Evolutionary conservation across 2,797 vertebrate genomes (phyloP).

Genomic region (Adelosebastes latens): DNA sequence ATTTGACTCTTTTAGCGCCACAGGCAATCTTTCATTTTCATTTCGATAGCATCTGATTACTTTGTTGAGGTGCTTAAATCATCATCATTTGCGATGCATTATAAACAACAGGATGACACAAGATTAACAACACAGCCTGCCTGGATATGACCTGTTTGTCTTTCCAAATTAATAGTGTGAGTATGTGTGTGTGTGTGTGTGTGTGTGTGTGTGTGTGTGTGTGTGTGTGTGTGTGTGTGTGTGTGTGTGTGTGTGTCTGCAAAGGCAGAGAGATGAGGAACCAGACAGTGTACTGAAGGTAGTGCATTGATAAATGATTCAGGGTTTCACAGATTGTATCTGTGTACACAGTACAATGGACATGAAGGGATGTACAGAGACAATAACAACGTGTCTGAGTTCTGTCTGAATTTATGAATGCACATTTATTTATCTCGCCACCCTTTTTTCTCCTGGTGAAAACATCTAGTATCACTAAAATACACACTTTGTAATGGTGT

Average conservation of each 20-base stretch:
- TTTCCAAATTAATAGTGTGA: constrained; percentile 19
- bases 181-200: not conserved
- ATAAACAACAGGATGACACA: constrained; percentile 45
- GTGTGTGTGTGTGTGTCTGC: not conserved
- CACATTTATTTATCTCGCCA: not conserved
- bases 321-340: constrained; percentile 25
- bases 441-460: not conserved
- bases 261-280: not conserved
- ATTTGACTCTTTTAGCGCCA: constrained; percentile 5
- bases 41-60: constrained; percentile 40
- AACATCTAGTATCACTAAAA: not conserved
- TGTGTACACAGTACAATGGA: constrained; percentile 3
- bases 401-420: constrained; percentile 12
- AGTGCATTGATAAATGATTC: constrained; percentile 40
- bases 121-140: constrained; percentile 34
- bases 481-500: not conserved
- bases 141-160: constrained; percentile 36
- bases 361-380: not conserved
- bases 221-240: not conserved
- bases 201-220: not conserved
- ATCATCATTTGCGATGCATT: constrained; percentile 34
- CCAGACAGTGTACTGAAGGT: constrained; percentile 1
- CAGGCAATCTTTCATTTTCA: constrained; percentile 28
- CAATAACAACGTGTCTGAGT: not conserved
- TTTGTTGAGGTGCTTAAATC: constrained; percentile 41